phyloP scores from a whole-genome alignment of 2,888 invertebrate species.

The Autographa gamma region DNA sequence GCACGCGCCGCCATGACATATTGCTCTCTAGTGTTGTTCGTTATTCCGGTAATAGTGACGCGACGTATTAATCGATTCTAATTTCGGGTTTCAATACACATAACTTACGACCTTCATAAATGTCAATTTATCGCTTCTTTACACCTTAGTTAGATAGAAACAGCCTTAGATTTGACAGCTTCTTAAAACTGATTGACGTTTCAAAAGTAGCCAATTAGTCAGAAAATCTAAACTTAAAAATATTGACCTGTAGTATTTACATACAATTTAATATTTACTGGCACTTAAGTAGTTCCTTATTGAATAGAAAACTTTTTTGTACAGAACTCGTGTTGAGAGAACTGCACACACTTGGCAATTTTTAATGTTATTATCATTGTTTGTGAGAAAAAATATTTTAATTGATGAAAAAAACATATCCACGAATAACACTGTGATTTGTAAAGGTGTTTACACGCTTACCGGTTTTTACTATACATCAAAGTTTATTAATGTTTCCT shows the following conservation, averaged over 20 bases:
- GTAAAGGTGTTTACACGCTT: constrained; percentile 23
- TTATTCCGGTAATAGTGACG: too few relatives aligned
- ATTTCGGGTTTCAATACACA: too few relatives aligned
- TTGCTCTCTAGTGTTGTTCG: too few relatives aligned
- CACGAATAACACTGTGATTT: neutral
- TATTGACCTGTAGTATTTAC: neutral
- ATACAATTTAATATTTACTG: neutral
- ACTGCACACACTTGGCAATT: neutral
- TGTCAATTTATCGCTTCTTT: too few relatives aligned
- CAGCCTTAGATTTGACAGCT: too few relatives aligned
- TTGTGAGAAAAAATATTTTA: constrained; percentile 49
- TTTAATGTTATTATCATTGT: constrained; percentile 41
- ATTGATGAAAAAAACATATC: constrained; percentile 47
- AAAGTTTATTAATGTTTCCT: neutral
- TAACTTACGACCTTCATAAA: too few relatives aligned
- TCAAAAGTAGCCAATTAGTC: too few relatives aligned
- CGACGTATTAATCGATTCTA: too few relatives aligned
- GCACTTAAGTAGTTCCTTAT: neutral
- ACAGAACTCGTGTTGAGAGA: neutral
- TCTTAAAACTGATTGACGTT: too few relatives aligned
- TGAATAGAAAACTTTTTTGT: constrained; percentile 9
- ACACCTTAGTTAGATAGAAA: too few relatives aligned
- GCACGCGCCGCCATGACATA: too few relatives aligned
- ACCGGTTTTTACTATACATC: neutral
- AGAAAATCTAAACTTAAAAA: neutral